Evolutionary conservation across 2,113 vertebrate genomes (phyloP).

Genomic region (Pseudorasbora parva): DNA sequence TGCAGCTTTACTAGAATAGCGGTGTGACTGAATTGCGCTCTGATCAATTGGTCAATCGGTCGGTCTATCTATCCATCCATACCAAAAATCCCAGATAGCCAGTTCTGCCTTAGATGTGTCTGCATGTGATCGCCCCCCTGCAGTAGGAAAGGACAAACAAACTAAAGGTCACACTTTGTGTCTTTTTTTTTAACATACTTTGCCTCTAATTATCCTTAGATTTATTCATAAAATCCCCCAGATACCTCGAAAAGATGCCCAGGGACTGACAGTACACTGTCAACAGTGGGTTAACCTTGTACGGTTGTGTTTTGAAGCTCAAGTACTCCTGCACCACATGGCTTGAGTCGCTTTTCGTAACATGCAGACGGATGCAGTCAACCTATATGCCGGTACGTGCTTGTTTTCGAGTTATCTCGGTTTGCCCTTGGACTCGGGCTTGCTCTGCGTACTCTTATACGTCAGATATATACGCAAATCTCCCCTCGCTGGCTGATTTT

Average conservation of each 20-base stretch:
- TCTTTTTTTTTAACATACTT: not conserved
- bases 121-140: not conserved
- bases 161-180: slow-evolving; percentile 21
- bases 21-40: not conserved
- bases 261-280: not conserved
- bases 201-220: slow-evolving; percentile 24
- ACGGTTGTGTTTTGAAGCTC: slow-evolving; percentile 15
- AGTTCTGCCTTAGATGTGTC: not conserved
- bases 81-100: not conserved
- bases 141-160: slow-evolving; percentile 5
- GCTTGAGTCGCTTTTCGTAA: not conserved
- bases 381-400: not conserved
- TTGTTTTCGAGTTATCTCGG: slow-evolving; percentile 29
- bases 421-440: slow-evolving; percentile 26
- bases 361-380: not conserved
- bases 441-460: slow-evolving; percentile 10
- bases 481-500: slow-evolving; percentile 5
- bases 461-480: not conserved
- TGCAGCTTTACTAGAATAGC: slow-evolving; percentile 40
- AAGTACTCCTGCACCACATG: slow-evolving; percentile 11
- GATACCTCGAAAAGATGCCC: slow-evolving; percentile 15
- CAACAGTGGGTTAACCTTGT: slow-evolving; percentile 42
- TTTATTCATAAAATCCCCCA: slow-evolving; percentile 18
- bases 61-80: not conserved
- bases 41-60: not conserved